Evolutionary conservation across 2,888 invertebrate genomes (phyloP).

Genomic region (Trissoscelio sp.): DNA sequence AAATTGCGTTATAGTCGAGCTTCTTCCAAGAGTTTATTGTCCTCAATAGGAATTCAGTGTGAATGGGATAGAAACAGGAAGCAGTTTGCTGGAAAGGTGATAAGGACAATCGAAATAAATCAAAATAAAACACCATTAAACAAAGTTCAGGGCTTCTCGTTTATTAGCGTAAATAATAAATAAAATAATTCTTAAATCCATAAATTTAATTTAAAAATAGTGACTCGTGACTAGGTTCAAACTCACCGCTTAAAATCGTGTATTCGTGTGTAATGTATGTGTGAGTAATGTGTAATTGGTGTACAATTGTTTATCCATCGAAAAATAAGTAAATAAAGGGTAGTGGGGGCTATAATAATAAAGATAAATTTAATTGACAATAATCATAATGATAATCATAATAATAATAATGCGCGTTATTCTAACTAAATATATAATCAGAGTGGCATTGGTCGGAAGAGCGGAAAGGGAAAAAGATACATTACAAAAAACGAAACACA

Average conservation of each 20-base stretch:
- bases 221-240: slow-evolving; percentile 84
- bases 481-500: slow-evolving; percentile 63
- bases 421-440: slow-evolving; percentile 63
- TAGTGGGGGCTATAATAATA: slow-evolving; percentile 49
- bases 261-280: slow-evolving; percentile 68
- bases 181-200: slow-evolving; percentile 82
- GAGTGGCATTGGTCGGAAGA: slow-evolving; percentile 63
- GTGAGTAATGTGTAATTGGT: slow-evolving; percentile 67
- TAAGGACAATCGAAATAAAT: slow-evolving; percentile 61
- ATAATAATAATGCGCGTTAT: slow-evolving; percentile 68
- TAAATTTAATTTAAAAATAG: slow-evolving; percentile 81
- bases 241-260: slow-evolving; percentile 82
- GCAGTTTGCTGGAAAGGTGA: slow-evolving; percentile 40
- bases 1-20: slow-evolving; percentile 59
- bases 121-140: slow-evolving; percentile 64
- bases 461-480: slow-evolving; percentile 47
- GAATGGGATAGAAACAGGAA: slow-evolving; percentile 59
- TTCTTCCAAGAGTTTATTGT: slow-evolving; percentile 68
- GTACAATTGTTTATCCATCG: slow-evolving; percentile 58
- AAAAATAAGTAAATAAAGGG: slow-evolving; percentile 70
- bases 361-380: slow-evolving; percentile 66
- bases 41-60: slow-evolving; percentile 49
- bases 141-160: slow-evolving; percentile 73
- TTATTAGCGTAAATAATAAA: slow-evolving; percentile 81
- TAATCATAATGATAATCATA: slow-evolving; percentile 71